Percentiles rank a stretch among this genome's conserved stretches.
phyloP scores from a whole-genome alignment of 2,888 invertebrate genomes.

The Lydus trimaculatus region DNA sequence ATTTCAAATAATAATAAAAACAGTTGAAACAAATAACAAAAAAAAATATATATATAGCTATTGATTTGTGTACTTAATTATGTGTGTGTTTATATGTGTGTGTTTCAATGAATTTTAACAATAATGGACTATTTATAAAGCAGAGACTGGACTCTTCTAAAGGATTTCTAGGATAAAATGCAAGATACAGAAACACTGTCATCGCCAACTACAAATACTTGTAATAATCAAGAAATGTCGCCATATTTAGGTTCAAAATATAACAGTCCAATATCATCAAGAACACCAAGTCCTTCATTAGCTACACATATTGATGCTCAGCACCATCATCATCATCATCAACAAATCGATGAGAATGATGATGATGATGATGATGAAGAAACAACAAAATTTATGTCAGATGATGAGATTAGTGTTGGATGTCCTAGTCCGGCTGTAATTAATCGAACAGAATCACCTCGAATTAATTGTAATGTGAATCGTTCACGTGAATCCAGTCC shows the following conservation, averaged over 20 bases:
- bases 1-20: constrained; percentile 9
- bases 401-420: constrained; percentile 83
- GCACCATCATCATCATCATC: constrained; percentile 29
- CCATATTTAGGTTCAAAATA: constrained; percentile 58
- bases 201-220: constrained; percentile 29
- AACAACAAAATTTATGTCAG: constrained; percentile 53
- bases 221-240: constrained; percentile 53
- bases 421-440: constrained; percentile 68
- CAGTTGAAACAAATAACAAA: constrained; percentile 22
- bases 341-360: background rate
- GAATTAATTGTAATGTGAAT: constrained; percentile 28
- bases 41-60: no score
- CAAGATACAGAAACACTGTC: constrained; percentile 57
- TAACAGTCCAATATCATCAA: constrained; percentile 57
- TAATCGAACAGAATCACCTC: constrained; percentile 33
- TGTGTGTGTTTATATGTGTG: constrained; percentile 24
- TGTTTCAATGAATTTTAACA: constrained; percentile 6
- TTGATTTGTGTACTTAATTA: constrained; percentile 20
- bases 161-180: constrained; percentile 45
- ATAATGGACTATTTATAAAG: constrained; percentile 9
- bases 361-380: constrained; percentile 49
- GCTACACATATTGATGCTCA: constrained; percentile 60
- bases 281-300: constrained; percentile 62
- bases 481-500: constrained; percentile 39
- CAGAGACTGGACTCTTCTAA: background rate